phyloP scores from a whole-genome alignment of 1,140 invertebrate species.

The Ostrea denselamellosa region DNA sequence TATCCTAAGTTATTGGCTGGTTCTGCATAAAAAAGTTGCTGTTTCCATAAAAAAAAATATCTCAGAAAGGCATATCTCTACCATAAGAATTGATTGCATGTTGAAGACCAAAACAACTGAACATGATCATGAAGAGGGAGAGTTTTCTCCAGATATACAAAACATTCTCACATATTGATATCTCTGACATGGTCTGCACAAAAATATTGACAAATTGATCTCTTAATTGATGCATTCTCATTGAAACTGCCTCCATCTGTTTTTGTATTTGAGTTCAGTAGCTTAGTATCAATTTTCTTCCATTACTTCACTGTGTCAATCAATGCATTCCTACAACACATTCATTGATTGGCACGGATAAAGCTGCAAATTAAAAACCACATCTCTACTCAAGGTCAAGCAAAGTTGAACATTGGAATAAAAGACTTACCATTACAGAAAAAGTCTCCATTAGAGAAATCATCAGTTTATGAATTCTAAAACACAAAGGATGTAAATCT shows the following conservation, averaged over 20 bases:
- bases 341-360: not conserved
- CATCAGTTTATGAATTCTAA: not conserved
- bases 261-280: not conserved
- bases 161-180: too few relatives aligned
- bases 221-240: not conserved
- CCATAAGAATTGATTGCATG: too few relatives aligned
- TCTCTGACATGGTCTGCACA: too few relatives aligned
- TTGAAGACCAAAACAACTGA: too few relatives aligned
- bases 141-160: too few relatives aligned
- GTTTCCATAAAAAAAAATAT: too few relatives aligned
- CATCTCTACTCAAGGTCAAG: not conserved
- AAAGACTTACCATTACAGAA: not conserved
- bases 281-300: not conserved
- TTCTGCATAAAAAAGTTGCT: too few relatives aligned
- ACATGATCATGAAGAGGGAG: too few relatives aligned
- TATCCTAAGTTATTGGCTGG: too few relatives aligned
- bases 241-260: not conserved
- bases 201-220: too few relatives aligned
- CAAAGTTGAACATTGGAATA: not conserved
- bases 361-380: not conserved
- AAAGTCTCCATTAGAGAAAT: not conserved
- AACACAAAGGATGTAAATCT: not conserved
- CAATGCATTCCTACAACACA: not conserved
- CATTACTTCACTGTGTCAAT: conserved; percentile 16
- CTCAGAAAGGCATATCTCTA: too few relatives aligned